Base-by-base conservation (phyloP, 1,140 invertebrate species). In the Formica selysi region DNA sequence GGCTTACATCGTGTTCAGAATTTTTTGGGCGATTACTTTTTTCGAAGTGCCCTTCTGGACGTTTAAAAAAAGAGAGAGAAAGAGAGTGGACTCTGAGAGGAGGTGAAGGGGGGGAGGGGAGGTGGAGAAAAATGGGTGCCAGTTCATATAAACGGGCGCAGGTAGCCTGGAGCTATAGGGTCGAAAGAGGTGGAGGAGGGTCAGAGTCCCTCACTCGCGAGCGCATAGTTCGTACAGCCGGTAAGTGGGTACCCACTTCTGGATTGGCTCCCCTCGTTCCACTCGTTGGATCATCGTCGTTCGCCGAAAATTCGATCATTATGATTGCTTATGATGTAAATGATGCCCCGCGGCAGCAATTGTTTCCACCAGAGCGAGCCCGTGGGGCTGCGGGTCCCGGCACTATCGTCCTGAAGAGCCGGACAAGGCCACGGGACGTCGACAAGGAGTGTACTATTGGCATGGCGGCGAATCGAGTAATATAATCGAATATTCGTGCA, bases 311-410 rank as follows among this genome's bases (percentile, higher is more conserved):
- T 95, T 95, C 93, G 93, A 95, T 95, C 94, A 94, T 95, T 95
- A 95, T 95, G 94, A 95, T 95, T 95, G 94, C 94, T 95, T 95
- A 95, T 95, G 94, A 95, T 95, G 94, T 95, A 95, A 95, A 95
- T 95, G 94, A 95, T 95, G 94, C 94, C 95, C 93, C 80, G 92
- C 89, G 95, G 95, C 95, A 93, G 87, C 93, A 93, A 95, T 95
- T 95, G 93, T 94, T 95, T 95, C 94, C 94, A 93, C 86, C 90
- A 92, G 94, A 95, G 91, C 88, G 94, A 94, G 81, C 88, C 89
- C 89, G 73, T 88, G 74, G 91, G 91, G 88, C 90, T 92, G 87
- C 88, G 91, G 91, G 92, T 87, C 90, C 71, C 73, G 85, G 65
- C 67, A 80, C 64, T 67, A 65, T 61, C 76, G 73, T 6, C 68